Evolutionary conservation across 2,113 vertebrate species (phyloP).

Genomic region (Dipodomys ordii): DNA sequence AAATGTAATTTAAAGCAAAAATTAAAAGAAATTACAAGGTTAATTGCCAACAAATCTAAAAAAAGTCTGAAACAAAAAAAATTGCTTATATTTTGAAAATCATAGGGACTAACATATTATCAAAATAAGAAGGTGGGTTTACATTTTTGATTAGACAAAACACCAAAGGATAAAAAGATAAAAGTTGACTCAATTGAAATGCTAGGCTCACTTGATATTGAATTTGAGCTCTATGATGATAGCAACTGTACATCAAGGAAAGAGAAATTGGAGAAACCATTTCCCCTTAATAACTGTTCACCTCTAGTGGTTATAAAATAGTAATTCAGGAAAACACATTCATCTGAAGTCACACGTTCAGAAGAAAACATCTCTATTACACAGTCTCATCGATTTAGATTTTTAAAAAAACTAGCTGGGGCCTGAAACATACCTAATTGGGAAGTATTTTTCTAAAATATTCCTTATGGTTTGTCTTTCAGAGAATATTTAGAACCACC

Average conservation of each 20-base stretch:
- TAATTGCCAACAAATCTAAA: conserved; percentile 26
- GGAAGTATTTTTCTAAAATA: background rate
- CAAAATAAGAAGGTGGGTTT: conserved; percentile 18
- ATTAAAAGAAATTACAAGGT: background rate
- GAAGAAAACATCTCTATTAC: conserved; percentile 63
- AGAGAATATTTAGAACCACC: background rate
- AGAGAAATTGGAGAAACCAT: conserved; percentile 70
- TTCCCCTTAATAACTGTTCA: conserved; percentile 64
- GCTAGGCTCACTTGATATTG: conserved; percentile 52
- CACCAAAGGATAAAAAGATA: conserved; percentile 47
- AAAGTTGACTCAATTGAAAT: conserved; percentile 51
- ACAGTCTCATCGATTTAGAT: conserved; percentile 52
- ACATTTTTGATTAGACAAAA: conserved; percentile 47
- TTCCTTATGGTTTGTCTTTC: background rate
- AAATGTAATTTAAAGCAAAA: background rate
- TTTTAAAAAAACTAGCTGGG: conserved; percentile 30
- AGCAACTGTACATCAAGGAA: conserved; percentile 66
- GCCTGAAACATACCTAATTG: conserved; percentile 35
- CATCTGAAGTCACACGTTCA: conserved; percentile 38
- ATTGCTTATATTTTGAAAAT: background rate
- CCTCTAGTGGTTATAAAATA: conserved; percentile 54
- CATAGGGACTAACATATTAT: background rate
- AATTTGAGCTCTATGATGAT: conserved; percentile 61
- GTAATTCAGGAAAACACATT: conserved; percentile 68
- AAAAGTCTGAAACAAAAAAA: background rate